Conservation (phyloP, 2,888 invertebrate species). For the Abrostola triplasia region DNA sequence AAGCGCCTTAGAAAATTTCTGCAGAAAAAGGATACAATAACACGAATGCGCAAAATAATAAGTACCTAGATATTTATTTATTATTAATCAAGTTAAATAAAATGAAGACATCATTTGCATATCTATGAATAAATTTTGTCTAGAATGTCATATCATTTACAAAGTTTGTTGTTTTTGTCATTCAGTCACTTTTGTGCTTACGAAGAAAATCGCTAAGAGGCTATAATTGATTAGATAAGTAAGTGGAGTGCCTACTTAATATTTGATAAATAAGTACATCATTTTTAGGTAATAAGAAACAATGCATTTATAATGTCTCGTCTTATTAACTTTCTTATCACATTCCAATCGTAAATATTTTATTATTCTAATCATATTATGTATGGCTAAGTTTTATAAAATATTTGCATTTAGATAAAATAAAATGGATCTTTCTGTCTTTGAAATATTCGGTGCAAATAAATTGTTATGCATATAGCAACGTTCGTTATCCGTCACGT, state of each 20-base stretch:
- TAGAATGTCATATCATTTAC: background rate
- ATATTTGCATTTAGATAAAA: too few species aligned
- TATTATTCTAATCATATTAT: too few species aligned
- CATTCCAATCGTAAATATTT: too few species aligned
- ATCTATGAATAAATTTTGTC: constrained; percentile 14
- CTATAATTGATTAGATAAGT: constrained; percentile 13
- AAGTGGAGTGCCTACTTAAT: constrained; percentile 8
- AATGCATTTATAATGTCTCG: background rate
- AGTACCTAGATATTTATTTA: too few species aligned
- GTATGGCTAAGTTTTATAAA: too few species aligned
- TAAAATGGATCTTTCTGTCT: too few species aligned
- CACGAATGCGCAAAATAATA: constrained; percentile 1
- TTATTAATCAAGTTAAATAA: too few species aligned
- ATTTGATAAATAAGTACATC: background rate
- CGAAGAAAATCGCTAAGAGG: constrained; percentile 7
- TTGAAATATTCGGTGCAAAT: too few species aligned
- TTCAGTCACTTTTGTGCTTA: constrained; percentile 16
- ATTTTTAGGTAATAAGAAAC: too few species aligned
- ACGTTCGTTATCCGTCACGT: too few species aligned
- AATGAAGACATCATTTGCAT: constrained; percentile 3
- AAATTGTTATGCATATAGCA: too few species aligned
- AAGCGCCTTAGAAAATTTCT: constrained; percentile 90
- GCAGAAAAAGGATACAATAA: constrained; percentile 59
- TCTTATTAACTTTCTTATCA: too few species aligned
- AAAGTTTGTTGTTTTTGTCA: constrained; percentile 10